These are phyloP conservation scores for Neoseiulus cucumeris DNA, from an alignment of 1,140 invertebrate genomes.

Conservation along the genomic window DNA sequence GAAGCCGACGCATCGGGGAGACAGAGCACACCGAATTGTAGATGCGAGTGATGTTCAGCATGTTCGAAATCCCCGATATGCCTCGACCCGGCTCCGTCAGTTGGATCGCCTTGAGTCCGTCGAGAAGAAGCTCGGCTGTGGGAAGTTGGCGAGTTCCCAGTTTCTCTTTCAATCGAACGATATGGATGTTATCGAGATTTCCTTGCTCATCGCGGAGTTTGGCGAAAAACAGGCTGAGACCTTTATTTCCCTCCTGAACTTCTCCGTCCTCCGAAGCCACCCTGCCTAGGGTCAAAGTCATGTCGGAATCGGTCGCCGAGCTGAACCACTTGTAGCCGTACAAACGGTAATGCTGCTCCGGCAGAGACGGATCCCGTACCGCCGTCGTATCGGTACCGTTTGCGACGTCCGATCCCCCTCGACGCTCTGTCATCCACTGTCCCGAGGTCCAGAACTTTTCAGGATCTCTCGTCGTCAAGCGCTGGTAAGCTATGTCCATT, in stretches of 20 bases:
- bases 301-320: constrained; percentile 40
- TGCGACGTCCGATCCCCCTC: constrained; percentile 40
- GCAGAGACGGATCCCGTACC: constrained; percentile 18
- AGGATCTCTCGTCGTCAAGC: constrained; percentile 31
- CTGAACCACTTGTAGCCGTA: constrained; percentile 41
- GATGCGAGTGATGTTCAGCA: constrained; percentile 39
- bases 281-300: constrained; percentile 37
- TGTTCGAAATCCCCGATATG: constrained; percentile 34
- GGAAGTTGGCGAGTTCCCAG: constrained; percentile 39
- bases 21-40: constrained; percentile 35
- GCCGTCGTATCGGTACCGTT: constrained; percentile 38
- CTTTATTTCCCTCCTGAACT: constrained; percentile 23
- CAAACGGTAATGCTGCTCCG: constrained; percentile 29
- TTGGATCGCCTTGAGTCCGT: constrained; percentile 32
- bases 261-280: constrained; percentile 29
- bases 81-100: constrained; percentile 35
- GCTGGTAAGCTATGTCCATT: constrained; percentile 24
- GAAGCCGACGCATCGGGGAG: constrained; percentile 31
- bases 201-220: constrained; percentile 28
- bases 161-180: constrained; percentile 38
- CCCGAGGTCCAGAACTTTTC: constrained; percentile 39
- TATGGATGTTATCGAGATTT: constrained; percentile 34
- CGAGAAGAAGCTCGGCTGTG: constrained; percentile 37
- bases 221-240: constrained; percentile 36
- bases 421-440: constrained; percentile 43